A percentile compares a stretch with the other conserved stretches of the same genome.
Conservation (phyloP, 2,888 invertebrate genomes). For the Tachystola acroxantha region DNA sequence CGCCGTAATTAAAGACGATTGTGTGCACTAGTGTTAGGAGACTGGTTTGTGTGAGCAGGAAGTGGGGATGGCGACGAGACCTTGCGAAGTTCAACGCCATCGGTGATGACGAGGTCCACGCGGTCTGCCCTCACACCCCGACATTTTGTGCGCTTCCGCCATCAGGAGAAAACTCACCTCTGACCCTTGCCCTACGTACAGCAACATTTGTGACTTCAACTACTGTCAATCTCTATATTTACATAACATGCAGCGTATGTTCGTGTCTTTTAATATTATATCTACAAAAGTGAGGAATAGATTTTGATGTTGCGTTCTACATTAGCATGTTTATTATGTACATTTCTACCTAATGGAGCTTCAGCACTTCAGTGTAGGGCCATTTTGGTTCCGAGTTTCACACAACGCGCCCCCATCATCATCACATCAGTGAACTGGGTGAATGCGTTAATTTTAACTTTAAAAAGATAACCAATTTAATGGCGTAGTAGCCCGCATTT, state of each 20-base stretch:
- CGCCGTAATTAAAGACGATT: slow-evolving; percentile 2
- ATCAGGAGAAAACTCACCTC: slow-evolving; percentile 56
- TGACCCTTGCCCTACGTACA: slow-evolving; percentile 26
- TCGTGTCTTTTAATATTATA: too few species aligned
- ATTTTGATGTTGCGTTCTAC: too few species aligned
- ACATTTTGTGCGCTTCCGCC: slow-evolving; percentile 49
- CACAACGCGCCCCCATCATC: too few species aligned
- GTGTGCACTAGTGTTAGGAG: slow-evolving; percentile 20
- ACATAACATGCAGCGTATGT: too few species aligned
- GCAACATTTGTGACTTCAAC: background rate
- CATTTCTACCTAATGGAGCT: too few species aligned
- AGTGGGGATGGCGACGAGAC: slow-evolving; percentile 36
- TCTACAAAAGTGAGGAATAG: too few species aligned
- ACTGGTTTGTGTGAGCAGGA: slow-evolving; percentile 44
- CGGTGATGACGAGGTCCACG: slow-evolving; percentile 32
- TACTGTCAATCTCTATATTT: too few species aligned
- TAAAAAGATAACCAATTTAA: background rate
- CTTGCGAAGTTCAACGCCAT: slow-evolving; percentile 62
- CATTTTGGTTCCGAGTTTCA: too few species aligned
- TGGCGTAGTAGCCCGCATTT: background rate
- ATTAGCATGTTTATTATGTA: too few species aligned
- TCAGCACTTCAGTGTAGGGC: too few species aligned
- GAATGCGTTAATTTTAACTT: background rate
- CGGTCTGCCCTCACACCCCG: slow-evolving; percentile 24
- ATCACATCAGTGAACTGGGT: background rate